Conservation (phyloP, 2,888 invertebrate species). For the Eledone cirrhosa region DNA sequence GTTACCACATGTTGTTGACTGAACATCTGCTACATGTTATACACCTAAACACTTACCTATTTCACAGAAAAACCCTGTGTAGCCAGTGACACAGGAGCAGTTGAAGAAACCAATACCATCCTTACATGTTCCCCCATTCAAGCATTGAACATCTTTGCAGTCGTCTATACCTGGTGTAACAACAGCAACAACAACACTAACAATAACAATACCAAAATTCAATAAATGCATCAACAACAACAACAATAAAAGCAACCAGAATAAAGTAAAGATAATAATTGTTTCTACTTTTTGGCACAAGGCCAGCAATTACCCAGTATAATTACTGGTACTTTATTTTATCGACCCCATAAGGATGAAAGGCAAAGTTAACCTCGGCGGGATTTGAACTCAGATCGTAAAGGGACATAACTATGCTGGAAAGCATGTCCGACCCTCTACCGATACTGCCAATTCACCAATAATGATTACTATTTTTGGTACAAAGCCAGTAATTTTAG, state of each 20-base stretch:
- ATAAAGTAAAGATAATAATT: neutral
- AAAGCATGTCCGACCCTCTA: too few species aligned
- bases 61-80: neutral
- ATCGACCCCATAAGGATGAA: too few species aligned
- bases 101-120: slow-evolving; percentile 18
- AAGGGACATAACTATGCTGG: too few species aligned
- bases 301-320: too few species aligned
- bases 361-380: too few species aligned
- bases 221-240: neutral
- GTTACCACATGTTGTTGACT: too few species aligned
- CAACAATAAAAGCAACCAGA: neutral
- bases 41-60: neutral
- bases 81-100: slow-evolving; percentile 1
- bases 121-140: slow-evolving; percentile 24
- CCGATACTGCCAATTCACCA: too few species aligned
- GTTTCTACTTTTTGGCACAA: neutral
- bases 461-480: too few species aligned
- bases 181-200: neutral
- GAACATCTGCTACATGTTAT: too few species aligned
- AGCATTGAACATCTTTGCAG: slow-evolving; percentile 30
- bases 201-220: neutral
- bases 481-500: too few species aligned
- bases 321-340: too few species aligned
- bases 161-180: slow-evolving; percentile 10
- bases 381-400: too few species aligned